A percentile compares a stretch with the other conserved stretches of the same genome.
phyloP scores from a whole-genome alignment of 2,113 vertebrate species.

The Plecotus auritus region DNA sequence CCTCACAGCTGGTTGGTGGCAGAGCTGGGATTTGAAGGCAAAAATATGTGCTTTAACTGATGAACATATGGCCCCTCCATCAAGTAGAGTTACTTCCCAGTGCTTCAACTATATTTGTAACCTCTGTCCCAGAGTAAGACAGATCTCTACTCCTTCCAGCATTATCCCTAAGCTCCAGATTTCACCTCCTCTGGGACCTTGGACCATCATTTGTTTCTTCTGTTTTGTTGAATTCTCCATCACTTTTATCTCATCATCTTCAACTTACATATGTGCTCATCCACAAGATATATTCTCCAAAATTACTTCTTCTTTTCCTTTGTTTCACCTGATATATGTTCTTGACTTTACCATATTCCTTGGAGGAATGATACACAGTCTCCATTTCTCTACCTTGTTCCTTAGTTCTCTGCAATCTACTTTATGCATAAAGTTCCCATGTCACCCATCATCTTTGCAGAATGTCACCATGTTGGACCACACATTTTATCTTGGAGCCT shows the following conservation, averaged over 20 bases:
- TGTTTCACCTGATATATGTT: neutral
- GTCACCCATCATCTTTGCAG: neutral
- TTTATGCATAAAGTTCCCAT: neutral
- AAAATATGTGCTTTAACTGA: neutral
- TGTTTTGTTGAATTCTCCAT: neutral
- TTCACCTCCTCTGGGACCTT: neutral
- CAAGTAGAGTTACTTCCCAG: neutral
- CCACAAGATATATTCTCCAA: neutral
- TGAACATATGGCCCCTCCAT: neutral
- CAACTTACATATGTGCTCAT: neutral
- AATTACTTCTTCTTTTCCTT: neutral
- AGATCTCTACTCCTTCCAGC: neutral
- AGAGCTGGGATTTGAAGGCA: neutral
- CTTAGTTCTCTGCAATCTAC: neutral
- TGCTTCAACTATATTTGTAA: neutral
- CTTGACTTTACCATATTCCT: neutral
- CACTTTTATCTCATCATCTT: neutral
- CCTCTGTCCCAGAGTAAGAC: neutral
- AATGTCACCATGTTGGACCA: neutral
- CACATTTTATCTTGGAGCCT: neutral
- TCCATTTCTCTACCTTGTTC: neutral
- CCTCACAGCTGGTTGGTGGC: neutral
- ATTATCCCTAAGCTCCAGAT: neutral
- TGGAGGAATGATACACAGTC: neutral
- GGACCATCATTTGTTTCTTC: neutral